Evolutionary conservation across 1,140 invertebrate species (phyloP).

Genomic region (Stratiolaelaps scimitus): DNA sequence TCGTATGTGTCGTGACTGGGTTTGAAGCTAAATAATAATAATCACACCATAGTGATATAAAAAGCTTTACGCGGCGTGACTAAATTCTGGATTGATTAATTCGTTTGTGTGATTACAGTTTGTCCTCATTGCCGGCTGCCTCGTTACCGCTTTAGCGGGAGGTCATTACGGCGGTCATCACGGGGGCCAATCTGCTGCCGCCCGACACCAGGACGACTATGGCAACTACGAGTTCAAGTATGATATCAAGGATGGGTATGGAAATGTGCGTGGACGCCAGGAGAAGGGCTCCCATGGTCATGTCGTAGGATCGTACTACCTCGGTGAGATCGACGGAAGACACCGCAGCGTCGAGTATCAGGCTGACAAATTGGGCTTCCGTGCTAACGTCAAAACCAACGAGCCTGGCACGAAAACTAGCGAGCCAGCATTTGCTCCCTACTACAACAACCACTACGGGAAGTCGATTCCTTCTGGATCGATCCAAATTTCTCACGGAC

Average conservation of each 20-base stretch:
- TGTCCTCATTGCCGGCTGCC: neutral
- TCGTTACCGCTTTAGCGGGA: neutral
- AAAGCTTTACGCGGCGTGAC: no score
- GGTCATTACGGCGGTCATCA: constrained; percentile 5
- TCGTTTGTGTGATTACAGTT: neutral
- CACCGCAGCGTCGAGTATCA: constrained; percentile 1
- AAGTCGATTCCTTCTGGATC: constrained; percentile 14
- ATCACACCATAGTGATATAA: no score
- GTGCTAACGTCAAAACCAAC: constrained; percentile 9
- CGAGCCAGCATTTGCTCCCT: constrained; percentile 13
- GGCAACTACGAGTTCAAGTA: no score
- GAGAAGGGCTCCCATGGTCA: no score
- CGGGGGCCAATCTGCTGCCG: neutral
- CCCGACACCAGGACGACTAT: constrained; percentile 15
- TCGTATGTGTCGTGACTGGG: no score
- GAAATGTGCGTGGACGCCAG: no score
- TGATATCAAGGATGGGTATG: no score
- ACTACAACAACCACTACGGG: neutral
- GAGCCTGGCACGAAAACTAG: constrained; percentile 3
- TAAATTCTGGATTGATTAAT: neutral
- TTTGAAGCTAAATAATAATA: no score
- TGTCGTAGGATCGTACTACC: constrained; percentile 16
- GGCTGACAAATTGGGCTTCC: constrained; percentile 4
- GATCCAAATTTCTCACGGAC: neutral
- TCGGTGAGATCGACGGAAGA: constrained; percentile 13